A percentile compares a stretch with the other conserved stretches of the same genome.
phyloP scores from a whole-genome alignment of 2,113 vertebrate species.

The Athene noctua region DNA sequence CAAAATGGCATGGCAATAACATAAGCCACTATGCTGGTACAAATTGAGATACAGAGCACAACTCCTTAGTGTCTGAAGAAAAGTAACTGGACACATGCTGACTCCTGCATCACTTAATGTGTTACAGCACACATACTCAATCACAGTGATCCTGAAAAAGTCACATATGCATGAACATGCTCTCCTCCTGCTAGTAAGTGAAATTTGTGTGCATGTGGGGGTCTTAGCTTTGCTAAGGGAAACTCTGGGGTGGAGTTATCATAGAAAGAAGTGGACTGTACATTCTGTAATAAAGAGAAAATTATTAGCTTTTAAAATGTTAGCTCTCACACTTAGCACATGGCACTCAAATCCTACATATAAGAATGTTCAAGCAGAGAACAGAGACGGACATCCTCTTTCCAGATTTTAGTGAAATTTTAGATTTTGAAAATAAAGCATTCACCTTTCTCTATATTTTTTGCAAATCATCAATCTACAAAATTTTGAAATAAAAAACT shows the following conservation, averaged over 20 bases:
- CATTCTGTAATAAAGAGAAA: background rate
- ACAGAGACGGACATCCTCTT: background rate
- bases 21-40: background rate
- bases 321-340: background rate
- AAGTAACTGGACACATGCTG: background rate
- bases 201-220: background rate
- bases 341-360: background rate
- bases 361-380: conserved; percentile 7
- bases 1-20: background rate
- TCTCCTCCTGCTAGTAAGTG: background rate
- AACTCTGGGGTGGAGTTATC: background rate
- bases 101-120: conserved; percentile 2
- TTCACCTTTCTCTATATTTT: background rate
- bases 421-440: conserved; percentile 41
- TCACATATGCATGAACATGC: background rate
- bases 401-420: conserved; percentile 25
- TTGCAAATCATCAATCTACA: background rate
- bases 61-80: background rate
- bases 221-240: background rate
- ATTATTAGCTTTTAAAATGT: background rate
- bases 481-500: background rate
- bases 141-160: background rate
- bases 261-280: conserved; percentile 10
- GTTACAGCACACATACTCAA: background rate
- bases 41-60: conserved; percentile 34